Base-by-base conservation (phyloP, 1,140 invertebrate genomes). In the Aphelenchoides fujianensis region DNA sequence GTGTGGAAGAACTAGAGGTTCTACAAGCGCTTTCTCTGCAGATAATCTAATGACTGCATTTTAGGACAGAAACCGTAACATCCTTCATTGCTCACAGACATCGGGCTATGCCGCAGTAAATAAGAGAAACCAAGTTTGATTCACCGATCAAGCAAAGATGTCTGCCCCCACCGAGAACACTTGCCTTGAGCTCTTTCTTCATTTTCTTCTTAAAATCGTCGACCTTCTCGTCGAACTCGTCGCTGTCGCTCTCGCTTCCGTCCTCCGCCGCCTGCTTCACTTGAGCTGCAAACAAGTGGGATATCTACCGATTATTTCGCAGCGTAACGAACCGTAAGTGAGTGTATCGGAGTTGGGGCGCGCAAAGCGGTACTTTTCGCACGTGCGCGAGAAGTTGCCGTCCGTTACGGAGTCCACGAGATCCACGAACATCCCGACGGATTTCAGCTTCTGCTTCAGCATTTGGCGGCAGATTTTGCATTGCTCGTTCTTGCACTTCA, bases 321-420 rank as follows among this genome's bases (percentile, higher is more conserved):
- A 48, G 12, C 23, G 41, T 12, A 48, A 48, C 41, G 41, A n/a
- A n/a, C n/a, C n/a, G n/a, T n/a, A n/a, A n/a, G n/a, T n/a, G n/a
- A n/a, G n/a, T n/a, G 55, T 59, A 59, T 59, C 55, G 12, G 55
- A 59, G 19, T 59, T 59, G 5, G 5, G 5, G 23, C 55, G 55
- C 5, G 55, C 5, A 59, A 59, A 59, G 5, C 55, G 55, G 23
- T 59, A 59, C 55, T 59, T 59, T 7, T 59, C 55, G 19, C 55
- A 59, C 5, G 5, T 7, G 12, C 34, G 5, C 28, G 12, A 5
- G 7, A 59, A 30, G 55, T 59, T 59, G 27, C 19, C 19, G 34
- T 23, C 5, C 5, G 5, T 59, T 16, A 59, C 5, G 5, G 5
- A 30, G 55, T 59, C 55, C 5, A 59, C 19, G 5, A 7, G 7